Conservation (phyloP, 1,140 invertebrate species). For the Anoplophora glabripennis region DNA sequence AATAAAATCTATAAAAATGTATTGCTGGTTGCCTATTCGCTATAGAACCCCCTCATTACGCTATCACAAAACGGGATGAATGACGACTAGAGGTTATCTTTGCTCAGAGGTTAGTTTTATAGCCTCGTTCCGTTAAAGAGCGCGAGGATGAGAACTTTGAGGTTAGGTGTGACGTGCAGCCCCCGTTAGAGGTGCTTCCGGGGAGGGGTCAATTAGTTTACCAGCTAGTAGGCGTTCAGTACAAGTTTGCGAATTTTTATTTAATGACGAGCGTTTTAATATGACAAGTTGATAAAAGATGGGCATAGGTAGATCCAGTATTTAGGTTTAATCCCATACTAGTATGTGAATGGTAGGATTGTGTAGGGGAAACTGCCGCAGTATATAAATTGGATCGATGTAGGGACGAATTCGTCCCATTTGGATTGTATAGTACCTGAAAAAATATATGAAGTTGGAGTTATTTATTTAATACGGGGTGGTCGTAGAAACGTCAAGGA, state of each 20-base stretch:
- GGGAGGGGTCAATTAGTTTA: background rate
- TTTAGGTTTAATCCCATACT: conserved; percentile 1
- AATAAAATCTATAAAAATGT: no score
- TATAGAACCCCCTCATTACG: no score
- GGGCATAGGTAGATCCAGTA: conserved; percentile 10
- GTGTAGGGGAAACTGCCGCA: conserved; percentile 6
- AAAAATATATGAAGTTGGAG: conserved; percentile 18
- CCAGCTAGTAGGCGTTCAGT: conserved; percentile 3
- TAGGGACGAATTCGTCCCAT: conserved; percentile 9
- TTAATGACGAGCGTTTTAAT: conserved; percentile 19
- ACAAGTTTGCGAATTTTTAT: conserved; percentile 16
- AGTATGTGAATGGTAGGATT: background rate
- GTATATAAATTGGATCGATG: conserved; percentile 17
- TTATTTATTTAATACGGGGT: conserved; percentile 19
- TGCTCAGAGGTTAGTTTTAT: background rate
- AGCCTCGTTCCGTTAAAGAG: background rate
- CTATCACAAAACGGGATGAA: no score
- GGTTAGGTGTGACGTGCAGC: background rate
- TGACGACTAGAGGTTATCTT: background rate
- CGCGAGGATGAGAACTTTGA: background rate
- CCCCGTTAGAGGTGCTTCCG: background rate
- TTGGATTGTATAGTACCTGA: conserved; percentile 22
- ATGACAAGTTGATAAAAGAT: conserved; percentile 11
- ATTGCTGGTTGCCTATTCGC: no score
- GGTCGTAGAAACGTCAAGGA: conserved; percentile 5